A percentile compares a stretch with the other conserved stretches of the same genome.
These are phyloP conservation scores for Sinocyclocheilus maitianheensis DNA, from an alignment of 2,113 vertebrate species.

Conservation along the genomic window DNA sequence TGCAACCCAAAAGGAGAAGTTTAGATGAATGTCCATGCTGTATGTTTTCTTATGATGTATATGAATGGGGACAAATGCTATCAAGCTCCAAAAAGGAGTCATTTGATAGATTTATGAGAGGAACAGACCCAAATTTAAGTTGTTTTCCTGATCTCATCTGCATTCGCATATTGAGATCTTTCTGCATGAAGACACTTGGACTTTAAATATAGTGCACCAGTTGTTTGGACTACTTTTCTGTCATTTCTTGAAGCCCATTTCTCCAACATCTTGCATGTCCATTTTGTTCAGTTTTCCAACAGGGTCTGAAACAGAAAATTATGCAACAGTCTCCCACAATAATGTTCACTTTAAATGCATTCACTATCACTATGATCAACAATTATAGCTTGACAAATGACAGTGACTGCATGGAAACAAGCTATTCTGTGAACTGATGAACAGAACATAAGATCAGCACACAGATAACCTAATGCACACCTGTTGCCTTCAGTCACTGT, in stretches of 20 bases:
- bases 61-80: neutral
- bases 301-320: neutral
- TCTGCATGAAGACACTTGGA: neutral
- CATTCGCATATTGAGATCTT: too few species aligned
- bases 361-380: neutral
- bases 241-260: too few species aligned
- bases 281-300: neutral
- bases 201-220: neutral
- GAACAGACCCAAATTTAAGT: neutral
- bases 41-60: neutral
- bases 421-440: neutral
- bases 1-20: neutral
- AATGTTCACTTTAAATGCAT: neutral
- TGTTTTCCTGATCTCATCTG: too few species aligned
- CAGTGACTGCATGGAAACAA: neutral
- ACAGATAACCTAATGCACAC: conserved; percentile 22
- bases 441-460: neutral
- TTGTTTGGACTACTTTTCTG: neutral
- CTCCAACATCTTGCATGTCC: neutral
- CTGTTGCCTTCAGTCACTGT: conserved; percentile 32
- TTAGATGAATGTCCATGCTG: too few species aligned
- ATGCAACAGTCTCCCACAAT: neutral
- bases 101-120: neutral
- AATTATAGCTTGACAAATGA: neutral
- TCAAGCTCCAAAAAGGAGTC: neutral